phyloP scores from a whole-genome alignment of 2,888 invertebrate species.

The Prenolepis imparis region DNA sequence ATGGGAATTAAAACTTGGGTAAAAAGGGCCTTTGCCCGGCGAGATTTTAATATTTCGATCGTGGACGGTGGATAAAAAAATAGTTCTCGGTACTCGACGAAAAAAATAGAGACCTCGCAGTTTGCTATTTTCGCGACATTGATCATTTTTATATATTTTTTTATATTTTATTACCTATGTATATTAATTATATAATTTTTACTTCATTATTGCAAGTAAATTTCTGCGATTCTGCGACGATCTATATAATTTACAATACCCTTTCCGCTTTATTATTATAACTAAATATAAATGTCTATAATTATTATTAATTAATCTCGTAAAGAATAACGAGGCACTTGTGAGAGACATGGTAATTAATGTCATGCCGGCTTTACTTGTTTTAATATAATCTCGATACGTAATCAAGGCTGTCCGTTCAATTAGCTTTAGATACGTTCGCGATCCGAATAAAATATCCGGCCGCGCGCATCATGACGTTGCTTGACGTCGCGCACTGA shows the following conservation, averaged over 20 bases:
- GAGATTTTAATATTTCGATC: slow-evolving; percentile 36
- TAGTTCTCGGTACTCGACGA: neutral
- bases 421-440: neutral
- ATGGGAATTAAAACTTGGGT: slow-evolving; percentile 42
- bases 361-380: neutral
- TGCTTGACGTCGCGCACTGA: slow-evolving; percentile 14
- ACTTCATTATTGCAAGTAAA: neutral
- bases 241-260: neutral
- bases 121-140: neutral
- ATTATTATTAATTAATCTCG: slow-evolving; percentile 7
- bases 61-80: slow-evolving; percentile 18
- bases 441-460: slow-evolving; percentile 19
- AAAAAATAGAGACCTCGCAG: neutral
- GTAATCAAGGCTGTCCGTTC: neutral
- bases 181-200: neutral
- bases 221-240: neutral
- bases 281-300: neutral
- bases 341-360: neutral
- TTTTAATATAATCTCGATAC: slow-evolving; percentile 3
- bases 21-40: slow-evolving; percentile 10
- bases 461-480: neutral
- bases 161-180: neutral
- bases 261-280: neutral
- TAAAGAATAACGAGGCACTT: neutral
- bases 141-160: neutral